phyloP scores from a whole-genome alignment of 2,797 vertebrate species.

The Serranus cabrilla region DNA sequence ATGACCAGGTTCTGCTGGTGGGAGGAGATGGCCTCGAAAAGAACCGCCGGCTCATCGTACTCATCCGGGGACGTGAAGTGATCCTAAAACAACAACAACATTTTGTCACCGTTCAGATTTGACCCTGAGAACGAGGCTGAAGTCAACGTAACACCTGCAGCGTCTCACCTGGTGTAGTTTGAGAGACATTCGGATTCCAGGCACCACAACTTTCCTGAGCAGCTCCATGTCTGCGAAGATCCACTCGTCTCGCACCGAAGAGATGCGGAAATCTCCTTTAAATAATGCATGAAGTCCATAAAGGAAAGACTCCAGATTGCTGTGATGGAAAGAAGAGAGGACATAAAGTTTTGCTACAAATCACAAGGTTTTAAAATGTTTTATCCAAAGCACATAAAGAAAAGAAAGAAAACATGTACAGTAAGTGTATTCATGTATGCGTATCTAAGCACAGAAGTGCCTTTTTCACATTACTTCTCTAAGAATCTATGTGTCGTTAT shows the following conservation, averaged over 20 bases:
- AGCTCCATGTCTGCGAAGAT: slow-evolving; percentile 99
- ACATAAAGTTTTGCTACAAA: neutral
- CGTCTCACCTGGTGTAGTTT: slow-evolving; percentile 95
- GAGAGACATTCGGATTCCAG: slow-evolving; percentile 98
- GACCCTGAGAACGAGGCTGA: neutral
- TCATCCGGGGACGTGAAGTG: slow-evolving; percentile 99
- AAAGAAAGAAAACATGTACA: neutral
- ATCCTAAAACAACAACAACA: slow-evolving; percentile 84
- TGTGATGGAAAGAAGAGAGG: slow-evolving; percentile 70
- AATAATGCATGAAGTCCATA: slow-evolving; percentile 98
- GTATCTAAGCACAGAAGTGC: neutral
- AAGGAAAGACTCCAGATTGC: slow-evolving; percentile 98
- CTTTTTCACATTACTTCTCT: neutral
- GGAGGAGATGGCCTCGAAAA: slow-evolving; percentile 95
- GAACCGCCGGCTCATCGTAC: slow-evolving; percentile 95
- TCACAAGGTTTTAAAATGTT: neutral
- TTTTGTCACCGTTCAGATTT: neutral
- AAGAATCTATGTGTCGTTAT: neutral
- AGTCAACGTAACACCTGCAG: neutral
- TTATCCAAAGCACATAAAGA: neutral
- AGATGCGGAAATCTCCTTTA: slow-evolving; percentile 99
- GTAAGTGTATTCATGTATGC: neutral
- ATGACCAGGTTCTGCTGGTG: slow-evolving; percentile 97
- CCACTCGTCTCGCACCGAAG: slow-evolving; percentile 97
- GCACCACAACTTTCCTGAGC: slow-evolving; percentile 97